Evolutionary conservation across 2,113 vertebrate species (phyloP), one percentile per base, ranked within the genome.

Genomic region (Trogon melanurus): DNA sequence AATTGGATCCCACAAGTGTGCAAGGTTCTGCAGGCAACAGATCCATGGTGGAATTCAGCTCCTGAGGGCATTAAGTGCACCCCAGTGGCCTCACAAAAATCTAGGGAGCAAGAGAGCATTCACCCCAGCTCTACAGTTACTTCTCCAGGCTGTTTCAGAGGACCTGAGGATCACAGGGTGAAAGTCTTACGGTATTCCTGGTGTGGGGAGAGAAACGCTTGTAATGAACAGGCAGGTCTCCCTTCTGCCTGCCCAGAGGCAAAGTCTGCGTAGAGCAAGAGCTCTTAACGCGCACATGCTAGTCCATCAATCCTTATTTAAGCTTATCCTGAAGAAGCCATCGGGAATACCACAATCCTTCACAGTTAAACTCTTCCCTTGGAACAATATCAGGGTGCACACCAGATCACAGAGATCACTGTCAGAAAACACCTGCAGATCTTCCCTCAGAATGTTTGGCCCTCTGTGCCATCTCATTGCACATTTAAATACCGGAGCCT

Each of bases 231-330:
- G 26, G 29, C 56, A 91, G 38, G 34, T 26, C 20, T 6, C 3
- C 3, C 8, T 88, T 82, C 15, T 57, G 34, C 53, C 58, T 12
- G 34, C 32, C 23, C 69, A 73, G 71, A 57, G 17, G 34, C 38
- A 67, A 27, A 75, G 38, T 10, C 23, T 61, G 29, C 36, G 27
- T 30, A 36, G 16, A 89, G 15, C 4, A 18, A 48, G 16, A 79
- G 20, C 38, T 82, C 44, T 48, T 54, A 15, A 62, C 5, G 18
- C 22, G 29, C 8, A 32, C 51, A 21, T 0, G 0, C 38, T 20
- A 36, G 64, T 45, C 61, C 29, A 47, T 27, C 48, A 45, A 10
- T 54, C 66, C 72, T 30, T 13, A 38, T 9, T 61, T 27, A 65
- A 53, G 10, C 20, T 85, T 54, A 58, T 29, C 36, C 72, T 79